A percentile compares a stretch with the other conserved stretches of the same genome.
Conservation (phyloP, 2,888 invertebrate genomes). For the Coelopa pilipes region DNA sequence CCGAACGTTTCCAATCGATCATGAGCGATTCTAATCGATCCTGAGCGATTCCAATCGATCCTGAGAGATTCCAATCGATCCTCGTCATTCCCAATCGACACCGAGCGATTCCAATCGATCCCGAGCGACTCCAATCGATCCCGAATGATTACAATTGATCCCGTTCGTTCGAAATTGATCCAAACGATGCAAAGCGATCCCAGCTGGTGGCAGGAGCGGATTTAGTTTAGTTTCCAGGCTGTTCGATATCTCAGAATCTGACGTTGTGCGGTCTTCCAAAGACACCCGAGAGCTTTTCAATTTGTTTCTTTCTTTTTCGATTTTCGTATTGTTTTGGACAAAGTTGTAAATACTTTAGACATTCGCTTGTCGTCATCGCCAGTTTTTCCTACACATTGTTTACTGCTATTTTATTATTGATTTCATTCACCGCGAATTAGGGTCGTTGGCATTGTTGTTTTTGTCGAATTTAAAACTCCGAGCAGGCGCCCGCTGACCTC, state of each 20-base stretch:
- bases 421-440: not conserved
- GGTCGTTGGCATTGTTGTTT: no score
- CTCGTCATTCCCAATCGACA: no score
- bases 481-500: not conserved
- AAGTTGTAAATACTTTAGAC: slow-evolving; percentile 6
- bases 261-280: slow-evolving; percentile 43
- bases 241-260: slow-evolving; percentile 12
- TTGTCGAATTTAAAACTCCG: not conserved
- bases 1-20: no score
- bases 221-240: no score
- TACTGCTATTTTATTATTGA: not conserved
- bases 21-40: no score
- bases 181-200: slow-evolving; percentile 11
- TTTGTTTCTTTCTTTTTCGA: not conserved
- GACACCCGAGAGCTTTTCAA: slow-evolving; percentile 36
- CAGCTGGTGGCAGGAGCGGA: no score
- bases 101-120: no score
- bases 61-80: no score
- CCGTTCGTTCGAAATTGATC: no score
- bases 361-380: slow-evolving; percentile 7
- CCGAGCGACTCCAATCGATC: no score
- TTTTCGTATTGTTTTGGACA: not conserved
- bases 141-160: no score
- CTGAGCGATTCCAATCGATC: no score
- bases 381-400: not conserved